Percentiles rank a stretch among this genome's conserved stretches.
These are phyloP conservation scores for Cirrhinus mrigala DNA, from an alignment of 2,797 vertebrate genomes.

Conservation along the genomic window DNA sequence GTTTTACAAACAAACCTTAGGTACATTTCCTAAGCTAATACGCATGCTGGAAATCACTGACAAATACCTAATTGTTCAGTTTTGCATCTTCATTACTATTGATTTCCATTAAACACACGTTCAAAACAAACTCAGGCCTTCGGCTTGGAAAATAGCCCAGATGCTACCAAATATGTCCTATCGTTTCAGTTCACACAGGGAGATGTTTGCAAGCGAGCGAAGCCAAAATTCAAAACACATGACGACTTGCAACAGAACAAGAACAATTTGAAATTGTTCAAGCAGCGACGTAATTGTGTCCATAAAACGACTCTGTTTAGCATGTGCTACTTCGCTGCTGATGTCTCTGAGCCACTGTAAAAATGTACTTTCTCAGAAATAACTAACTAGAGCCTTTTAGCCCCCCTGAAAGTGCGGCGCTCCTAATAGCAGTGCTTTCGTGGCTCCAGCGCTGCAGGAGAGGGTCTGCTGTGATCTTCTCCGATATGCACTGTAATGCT, in stretches of 20 bases:
- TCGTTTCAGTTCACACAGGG: neutral
- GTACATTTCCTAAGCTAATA: conserved; percentile 1
- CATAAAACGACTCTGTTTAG: conserved; percentile 11
- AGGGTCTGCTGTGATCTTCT: conserved; percentile 56
- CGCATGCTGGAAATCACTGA: conserved; percentile 42
- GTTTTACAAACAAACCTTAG: conserved; percentile 17
- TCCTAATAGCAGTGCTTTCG: conserved; percentile 53
- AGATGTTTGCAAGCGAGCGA: neutral
- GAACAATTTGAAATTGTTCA: conserved; percentile 30
- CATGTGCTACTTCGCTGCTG: neutral
- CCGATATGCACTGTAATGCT: conserved; percentile 51
- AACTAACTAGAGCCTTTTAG: conserved; percentile 35
- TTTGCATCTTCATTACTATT: conserved; percentile 46
- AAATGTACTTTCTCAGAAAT: conserved; percentile 35
- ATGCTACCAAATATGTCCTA: conserved; percentile 30
- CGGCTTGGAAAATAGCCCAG: conserved; percentile 25
- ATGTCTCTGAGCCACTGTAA: conserved; percentile 34
- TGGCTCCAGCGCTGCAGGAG: conserved; percentile 30
- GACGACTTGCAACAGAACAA: conserved; percentile 6
- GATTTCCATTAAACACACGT: conserved; percentile 37
- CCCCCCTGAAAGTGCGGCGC: conserved; percentile 29
- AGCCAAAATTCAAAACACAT: conserved; percentile 20
- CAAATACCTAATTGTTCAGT: conserved; percentile 15
- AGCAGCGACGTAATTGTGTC: neutral
- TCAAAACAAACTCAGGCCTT: conserved; percentile 29